A percentile compares a stretch with the other conserved stretches of the same genome.
Conservation (phyloP, 1,140 invertebrate species). For the Thaumetopoea pityocampa region DNA sequence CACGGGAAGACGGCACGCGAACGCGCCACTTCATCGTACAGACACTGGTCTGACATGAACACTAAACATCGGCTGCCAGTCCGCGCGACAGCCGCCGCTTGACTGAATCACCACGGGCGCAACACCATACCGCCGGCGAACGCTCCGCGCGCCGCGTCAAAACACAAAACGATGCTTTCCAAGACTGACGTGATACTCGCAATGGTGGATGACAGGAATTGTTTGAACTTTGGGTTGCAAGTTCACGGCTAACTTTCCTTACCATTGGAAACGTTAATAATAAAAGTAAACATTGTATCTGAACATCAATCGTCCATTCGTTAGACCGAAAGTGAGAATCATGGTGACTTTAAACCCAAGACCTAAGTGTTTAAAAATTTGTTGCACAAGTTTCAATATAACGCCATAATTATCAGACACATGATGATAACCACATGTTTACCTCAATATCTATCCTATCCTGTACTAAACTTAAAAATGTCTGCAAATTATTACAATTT, state of each 20-base stretch:
- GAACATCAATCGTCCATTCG: no score
- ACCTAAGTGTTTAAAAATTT: no score
- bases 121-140: slow-evolving; percentile 28
- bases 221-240: slow-evolving; percentile 36
- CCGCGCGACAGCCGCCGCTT: slow-evolving; percentile 37
- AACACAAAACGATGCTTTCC: slow-evolving; percentile 35
- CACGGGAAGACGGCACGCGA: slow-evolving; percentile 64
- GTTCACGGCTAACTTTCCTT: slow-evolving; percentile 16
- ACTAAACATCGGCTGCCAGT: slow-evolving; percentile 25
- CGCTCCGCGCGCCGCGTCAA: slow-evolving; percentile 21
- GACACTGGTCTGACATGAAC: slow-evolving; percentile 40
- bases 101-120: slow-evolving; percentile 39
- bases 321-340: no score
- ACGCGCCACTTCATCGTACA: slow-evolving; percentile 57
- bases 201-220: slow-evolving; percentile 34
- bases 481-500: no score
- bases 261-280: slow-evolving; percentile 4
- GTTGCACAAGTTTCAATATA: no score
- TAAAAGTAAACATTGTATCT: no score
- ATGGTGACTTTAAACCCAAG: no score
- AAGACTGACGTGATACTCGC: slow-evolving; percentile 39
- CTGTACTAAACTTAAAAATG: no score
- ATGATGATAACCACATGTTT: no score
- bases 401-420: no score
- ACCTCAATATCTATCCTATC: no score